Evolutionary conservation across 2,797 vertebrate genomes (phyloP), one percentile per base, ranked within the genome.

Genomic region (Myoxocephalus aenaeus): DNA sequence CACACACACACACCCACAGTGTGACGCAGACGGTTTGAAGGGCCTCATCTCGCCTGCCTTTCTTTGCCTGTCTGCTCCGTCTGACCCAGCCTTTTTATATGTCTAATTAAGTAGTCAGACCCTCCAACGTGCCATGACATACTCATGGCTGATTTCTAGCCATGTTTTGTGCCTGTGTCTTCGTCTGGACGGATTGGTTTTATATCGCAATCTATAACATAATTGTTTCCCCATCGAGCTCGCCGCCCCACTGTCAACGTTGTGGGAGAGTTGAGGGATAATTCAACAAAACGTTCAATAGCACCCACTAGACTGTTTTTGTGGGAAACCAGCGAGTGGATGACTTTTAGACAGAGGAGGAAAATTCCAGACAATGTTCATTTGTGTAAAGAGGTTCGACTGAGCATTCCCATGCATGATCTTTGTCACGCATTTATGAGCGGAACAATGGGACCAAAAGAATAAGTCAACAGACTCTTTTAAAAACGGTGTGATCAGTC

Each of bases 31-130:
- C 92, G 89, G 86, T 89, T 89, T 93, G 91, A 92, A 94, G 94
- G 92, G 92, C 93, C 91, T 93, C 91, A 93, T 93, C 90, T 91
- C 86, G 77, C 84, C 90, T n/a, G 92, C 87, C 88, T 93, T 95
- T 94, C 92, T 94, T 90, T 86, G 83, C 69, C 89, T 92, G 93
- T 94, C 94, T 93, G 92, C 89, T 91, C 89, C n/a, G 80, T 86
- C 89, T 93, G 92, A 92, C 93, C 91, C 90, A 50, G 85, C 80
- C 92, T 90, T 87, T 93, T 93, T 92, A 92, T 83, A 83, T 50
- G 81, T 94, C 91, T 94, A 93, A 95, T 95, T 93, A 94, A 94
- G 93, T 82, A 93, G 92, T 93, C 93, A 92, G 89, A 93, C 93
- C 92, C 92, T 94, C 90, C 89, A 92, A 91, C 80, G 56, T 88